Conservation (phyloP, 2,888 invertebrate genomes). For the Drosophila bunnanda region DNA sequence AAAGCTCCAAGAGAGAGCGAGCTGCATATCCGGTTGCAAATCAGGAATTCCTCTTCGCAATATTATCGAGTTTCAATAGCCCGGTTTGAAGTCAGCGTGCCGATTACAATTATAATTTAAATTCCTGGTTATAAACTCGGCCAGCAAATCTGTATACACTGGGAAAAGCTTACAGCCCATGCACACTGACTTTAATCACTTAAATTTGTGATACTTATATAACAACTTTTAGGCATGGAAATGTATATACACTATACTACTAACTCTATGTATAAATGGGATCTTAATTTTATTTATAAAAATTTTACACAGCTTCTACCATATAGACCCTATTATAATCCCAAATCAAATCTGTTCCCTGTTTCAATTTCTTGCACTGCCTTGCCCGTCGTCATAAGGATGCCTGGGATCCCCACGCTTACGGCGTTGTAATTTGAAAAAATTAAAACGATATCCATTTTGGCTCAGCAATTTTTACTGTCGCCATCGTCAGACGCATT, state of each 20-base stretch:
- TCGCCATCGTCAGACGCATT: slow-evolving; percentile 45
- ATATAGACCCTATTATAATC: neutral
- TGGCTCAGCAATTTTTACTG: slow-evolving; percentile 69
- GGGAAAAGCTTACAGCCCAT: neutral
- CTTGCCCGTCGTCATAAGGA: slow-evolving; percentile 12
- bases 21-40: slow-evolving; percentile 33
- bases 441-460: slow-evolving; percentile 78
- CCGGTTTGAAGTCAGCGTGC: neutral
- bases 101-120: slow-evolving; percentile 41
- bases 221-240: too few species aligned
- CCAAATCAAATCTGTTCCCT: neutral
- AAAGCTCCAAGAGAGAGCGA: slow-evolving; percentile 47
- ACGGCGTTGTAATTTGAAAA: slow-evolving; percentile 58
- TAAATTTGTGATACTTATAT: too few species aligned
- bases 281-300: too few species aligned
- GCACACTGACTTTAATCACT: too few species aligned
- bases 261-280: too few species aligned
- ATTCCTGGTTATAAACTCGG: slow-evolving; percentile 46
- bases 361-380: neutral
- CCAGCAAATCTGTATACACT: slow-evolving; percentile 16
- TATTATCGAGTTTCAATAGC: slow-evolving; percentile 21
- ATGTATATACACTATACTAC: too few species aligned
- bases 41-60: slow-evolving; percentile 27
- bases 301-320: too few species aligned
- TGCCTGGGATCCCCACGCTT: slow-evolving; percentile 11